Base-by-base conservation (phyloP, 2,113 vertebrate genomes). In the Arenaria interpres region DNA sequence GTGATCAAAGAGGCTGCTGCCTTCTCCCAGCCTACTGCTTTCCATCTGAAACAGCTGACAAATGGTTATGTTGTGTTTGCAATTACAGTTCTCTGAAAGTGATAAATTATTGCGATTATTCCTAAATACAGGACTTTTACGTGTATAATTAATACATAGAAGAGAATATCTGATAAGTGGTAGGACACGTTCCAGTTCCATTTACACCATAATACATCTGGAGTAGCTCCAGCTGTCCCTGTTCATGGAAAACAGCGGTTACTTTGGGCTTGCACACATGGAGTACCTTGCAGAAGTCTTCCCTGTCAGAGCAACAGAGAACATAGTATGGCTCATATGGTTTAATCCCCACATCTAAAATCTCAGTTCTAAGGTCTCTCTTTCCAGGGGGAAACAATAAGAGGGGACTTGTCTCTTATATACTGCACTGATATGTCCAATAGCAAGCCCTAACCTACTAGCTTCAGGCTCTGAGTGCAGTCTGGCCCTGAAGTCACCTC, bases 41-140 rank as follows among this genome's bases (percentile, higher is more conserved):
- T 96, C 94, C 90, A 77, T 97, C 60, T 92, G 79, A 95, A 96
- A 90, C 80, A 91, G 87, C 92, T 97, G 95, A 97, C 85, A 90
- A 96, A 97, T 91, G 69, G 79, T 96, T 96, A 37, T 91, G 93
- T 88, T 94, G 85, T 92, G 91, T 95, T 97, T 93, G 96, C 94
- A 97, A 92, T 93, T 95, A 96, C 81, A 96, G 90, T 91, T 95
- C 92, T 91, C 95, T 93, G 92, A 93, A 85, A 91, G 93, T 97
- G 93, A 95, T 93, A 93, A 96, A 97, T 96, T 97, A 91, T 96
- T 96, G 89, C 23, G 74, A 96, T 96, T 96, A 91, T 96, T 97
- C 88, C 93, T 90, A 91, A 96, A 95, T 84, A 89, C 89, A 94
- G 83, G 68, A 94, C 93, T 90, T 91, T 90, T 95, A 94, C 60